Conservation (phyloP, 2,888 invertebrate genomes). For the Drosophila mercatorum region DNA sequence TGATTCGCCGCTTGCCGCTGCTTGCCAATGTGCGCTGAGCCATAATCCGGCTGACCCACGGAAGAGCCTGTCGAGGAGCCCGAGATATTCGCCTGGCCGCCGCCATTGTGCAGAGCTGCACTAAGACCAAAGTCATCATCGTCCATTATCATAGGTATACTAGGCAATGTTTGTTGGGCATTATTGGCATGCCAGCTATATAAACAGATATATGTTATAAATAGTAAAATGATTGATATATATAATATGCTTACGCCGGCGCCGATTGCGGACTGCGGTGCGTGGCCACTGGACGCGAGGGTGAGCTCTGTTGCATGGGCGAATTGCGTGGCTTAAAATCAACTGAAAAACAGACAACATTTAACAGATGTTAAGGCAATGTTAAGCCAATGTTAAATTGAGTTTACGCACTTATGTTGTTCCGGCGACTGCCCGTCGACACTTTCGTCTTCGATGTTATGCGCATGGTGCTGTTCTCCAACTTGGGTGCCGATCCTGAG, state of each 20-base stretch:
- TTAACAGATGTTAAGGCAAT: conserved; percentile 9
- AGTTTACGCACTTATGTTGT: conserved; percentile 81
- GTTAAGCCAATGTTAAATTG: background rate
- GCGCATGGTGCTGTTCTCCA: conserved; percentile 87
- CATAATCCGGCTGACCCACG: conserved; percentile 58
- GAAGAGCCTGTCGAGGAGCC: conserved; percentile 65
- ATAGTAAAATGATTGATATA: background rate
- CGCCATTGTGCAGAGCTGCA: conserved; percentile 67
- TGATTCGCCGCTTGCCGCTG: conserved; percentile 55
- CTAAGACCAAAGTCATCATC: conserved; percentile 85
- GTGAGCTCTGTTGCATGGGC: conserved; percentile 87
- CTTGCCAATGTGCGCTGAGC: conserved; percentile 44
- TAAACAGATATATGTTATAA: conserved; percentile 25
- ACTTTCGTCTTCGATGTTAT: conserved; percentile 87
- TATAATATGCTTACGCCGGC: conserved; percentile 81
- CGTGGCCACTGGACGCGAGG: conserved; percentile 81
- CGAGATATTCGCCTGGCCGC: conserved; percentile 58
- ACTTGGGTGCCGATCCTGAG: conserved; percentile 47
- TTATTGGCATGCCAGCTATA: conserved; percentile 88
- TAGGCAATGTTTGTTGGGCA: conserved; percentile 89
- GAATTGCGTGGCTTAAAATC: conserved; percentile 87
- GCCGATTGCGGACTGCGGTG: conserved; percentile 85
- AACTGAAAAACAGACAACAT: conserved; percentile 61
- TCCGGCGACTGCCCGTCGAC: conserved; percentile 86
- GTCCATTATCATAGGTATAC: conserved; percentile 90